Percentiles rank a stretch among this genome's conserved stretches.
phyloP scores from a whole-genome alignment of 2,113 vertebrate genomes.

The Pomatostomus ruficeps region DNA sequence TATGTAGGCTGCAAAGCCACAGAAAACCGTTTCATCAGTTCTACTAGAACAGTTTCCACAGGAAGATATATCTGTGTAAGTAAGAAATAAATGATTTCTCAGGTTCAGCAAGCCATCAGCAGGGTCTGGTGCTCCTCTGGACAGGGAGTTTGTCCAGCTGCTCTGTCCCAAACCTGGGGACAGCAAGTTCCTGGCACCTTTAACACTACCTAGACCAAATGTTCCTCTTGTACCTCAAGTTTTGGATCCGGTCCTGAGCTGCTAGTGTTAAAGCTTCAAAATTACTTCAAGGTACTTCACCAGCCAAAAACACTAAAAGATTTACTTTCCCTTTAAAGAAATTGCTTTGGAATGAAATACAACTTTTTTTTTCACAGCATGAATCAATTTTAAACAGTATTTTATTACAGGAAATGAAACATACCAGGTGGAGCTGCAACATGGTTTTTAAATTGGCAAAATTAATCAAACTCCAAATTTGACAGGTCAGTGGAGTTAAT shows the following conservation, averaged over 20 bases:
- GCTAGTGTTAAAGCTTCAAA: neutral
- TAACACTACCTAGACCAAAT: neutral
- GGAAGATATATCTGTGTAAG: neutral
- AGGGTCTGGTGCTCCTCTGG: neutral
- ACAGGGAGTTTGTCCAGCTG: neutral
- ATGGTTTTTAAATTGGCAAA: neutral
- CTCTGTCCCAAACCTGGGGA: neutral
- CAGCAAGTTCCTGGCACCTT: neutral
- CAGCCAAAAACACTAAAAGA: neutral
- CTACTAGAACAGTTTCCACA: neutral
- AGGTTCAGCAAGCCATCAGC: neutral
- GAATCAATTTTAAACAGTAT: neutral
- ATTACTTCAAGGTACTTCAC: neutral
- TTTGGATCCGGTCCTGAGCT: neutral
- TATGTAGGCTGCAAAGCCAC: neutral
- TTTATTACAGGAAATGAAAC: slow-evolving; percentile 23
- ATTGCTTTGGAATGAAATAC: neutral
- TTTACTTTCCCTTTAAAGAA: neutral
- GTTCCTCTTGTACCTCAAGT: neutral
- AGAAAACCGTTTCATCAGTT: neutral
- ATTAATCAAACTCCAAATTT: slow-evolving; percentile 1
- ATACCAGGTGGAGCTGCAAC: neutral
- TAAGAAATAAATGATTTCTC: neutral
- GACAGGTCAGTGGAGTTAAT: neutral
- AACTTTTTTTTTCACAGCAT: neutral